These are phyloP conservation scores for Esox lucius DNA, from an alignment of 2,797 vertebrate species.

Conservation along the genomic window DNA sequence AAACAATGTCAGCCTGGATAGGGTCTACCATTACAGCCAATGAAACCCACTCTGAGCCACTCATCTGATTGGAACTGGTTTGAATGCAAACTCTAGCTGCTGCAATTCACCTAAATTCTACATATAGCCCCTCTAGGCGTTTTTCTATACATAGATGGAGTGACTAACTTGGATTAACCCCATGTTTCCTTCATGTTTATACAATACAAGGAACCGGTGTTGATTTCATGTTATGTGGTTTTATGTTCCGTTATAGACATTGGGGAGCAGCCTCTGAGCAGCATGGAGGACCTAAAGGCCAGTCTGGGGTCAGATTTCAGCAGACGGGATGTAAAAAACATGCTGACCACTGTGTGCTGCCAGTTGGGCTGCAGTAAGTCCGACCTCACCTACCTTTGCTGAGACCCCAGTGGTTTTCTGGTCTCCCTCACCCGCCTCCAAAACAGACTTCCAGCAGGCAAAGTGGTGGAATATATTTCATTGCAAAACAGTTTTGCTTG, in stretches of 20 bases:
- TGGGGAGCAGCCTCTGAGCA: constrained; percentile 60
- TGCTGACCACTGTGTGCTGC: constrained; percentile 73
- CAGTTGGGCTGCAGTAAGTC: constrained; percentile 78
- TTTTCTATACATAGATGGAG: too few species aligned
- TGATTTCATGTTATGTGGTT: neutral
- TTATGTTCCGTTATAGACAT: constrained; percentile 44
- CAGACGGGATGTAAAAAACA: constrained; percentile 69
- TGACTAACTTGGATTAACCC: too few species aligned
- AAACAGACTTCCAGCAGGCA: neutral
- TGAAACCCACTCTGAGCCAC: too few species aligned
- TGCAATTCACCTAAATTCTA: too few species aligned
- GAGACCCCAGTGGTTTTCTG: constrained; percentile 35
- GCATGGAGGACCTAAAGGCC: constrained; percentile 53
- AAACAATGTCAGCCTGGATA: too few species aligned
- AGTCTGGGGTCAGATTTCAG: constrained; percentile 31
- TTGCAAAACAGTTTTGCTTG: neutral
- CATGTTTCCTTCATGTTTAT: too few species aligned
- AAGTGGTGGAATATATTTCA: neutral
- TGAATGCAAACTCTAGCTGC: too few species aligned
- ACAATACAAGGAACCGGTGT: neutral
- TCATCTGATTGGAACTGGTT: too few species aligned
- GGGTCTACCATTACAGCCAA: too few species aligned
- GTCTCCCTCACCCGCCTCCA: neutral
- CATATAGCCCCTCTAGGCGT: too few species aligned
- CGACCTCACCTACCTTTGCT: constrained; percentile 77